Base-by-base conservation (phyloP, 2,797 vertebrate species). In the Pelochelys cantorii region DNA sequence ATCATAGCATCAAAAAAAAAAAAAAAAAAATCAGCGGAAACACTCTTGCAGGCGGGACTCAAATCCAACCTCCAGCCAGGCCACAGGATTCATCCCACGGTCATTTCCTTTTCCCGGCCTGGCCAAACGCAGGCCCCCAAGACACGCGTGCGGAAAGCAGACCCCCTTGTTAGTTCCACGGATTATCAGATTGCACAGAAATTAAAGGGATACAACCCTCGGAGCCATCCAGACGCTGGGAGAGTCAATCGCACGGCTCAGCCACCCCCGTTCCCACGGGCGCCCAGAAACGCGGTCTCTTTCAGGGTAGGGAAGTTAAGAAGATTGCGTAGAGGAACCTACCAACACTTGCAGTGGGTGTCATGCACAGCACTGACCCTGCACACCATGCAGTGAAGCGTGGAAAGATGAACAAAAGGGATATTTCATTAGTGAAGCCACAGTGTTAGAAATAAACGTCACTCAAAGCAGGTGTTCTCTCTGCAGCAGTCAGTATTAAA, bases 281-380 rank as follows among this genome's bases (percentile, higher is more conserved):
- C 84, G 92, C 90, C 97, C 79, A 80, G 97, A 93, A 97, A 94
- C 93, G 97, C 87, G 87, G 84, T 90, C 95, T 97, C 94, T 95
- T 97, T 97, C 95, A 95, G 89, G 92, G 97, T 94, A 97, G 95
- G 95, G 97, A 96, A 97, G 92, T 96, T 97, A 95, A 98, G 96
- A 98, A 98, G 95, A 97, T 97, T 97, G 97, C 95, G 94, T 97
- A 98, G 96, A 97, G 97, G 97, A 98, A 98, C 98, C 98, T 98
- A 98, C 98, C 98, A 98, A 98, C 93, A 96, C 96, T 98, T 98
- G 98, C 98, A 97, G 98, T 94, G 96, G 98, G 98, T 97, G 98
- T 96, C 98, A 98, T 98, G 98, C 98, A 98, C 98, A 98, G 97
- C 96, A 98, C 96, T 97, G 98, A 98, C 97, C 98, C 98, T 98